Base-by-base conservation (phyloP, 1,140 invertebrate species). In the Dinoponera quadriceps region DNA sequence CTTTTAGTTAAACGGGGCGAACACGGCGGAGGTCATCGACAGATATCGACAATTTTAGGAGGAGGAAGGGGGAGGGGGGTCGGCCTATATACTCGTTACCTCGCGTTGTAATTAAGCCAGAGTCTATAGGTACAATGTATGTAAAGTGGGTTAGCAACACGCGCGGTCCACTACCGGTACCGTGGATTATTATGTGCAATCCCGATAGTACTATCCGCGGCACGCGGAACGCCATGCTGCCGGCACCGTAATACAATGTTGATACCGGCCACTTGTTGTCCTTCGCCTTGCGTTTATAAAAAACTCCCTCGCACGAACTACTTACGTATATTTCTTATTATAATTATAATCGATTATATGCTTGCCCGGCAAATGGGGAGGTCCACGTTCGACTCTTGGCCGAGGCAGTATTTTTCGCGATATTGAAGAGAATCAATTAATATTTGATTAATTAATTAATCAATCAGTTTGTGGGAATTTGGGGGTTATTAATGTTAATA, bases 71-170 rank as follows among this genome's bases (percentile, higher is more conserved):
- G 20, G 68, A 38, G 57, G 54, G n/a, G 33, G 20, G 13, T 51
- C 63, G 65, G 85, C 69, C 80, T 88, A 81, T 69, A 65, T 81
- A 88, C 20, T 73, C 66, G 82, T 87, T 88, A 80, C 73, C 80
- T 78, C 59, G 66, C 69, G 81, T 85, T 85, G 86, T 88, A 88
- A 88, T 88, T 88, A 88, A 88, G 82, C 73, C 65, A 49, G 59
- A 85, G 80, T 88, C 87, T 88, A 88, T 78, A 83, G 78, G 18
- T 85, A 81, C 60, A 72, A 75, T 71, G 57, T 78, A 49, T 69
- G 55, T 73, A 68, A 88, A 88, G 86, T 83, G 84, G 86, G 69
- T 85, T 73, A 60, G 66, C 69, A 60, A 29, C 22, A 27, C 83
- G 83, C 83, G 57, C 49, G 63, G 73, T 78, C 68, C 80, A 74